Conservation (phyloP, 2,888 invertebrate species). For the Lasioglossum malachurum region DNA sequence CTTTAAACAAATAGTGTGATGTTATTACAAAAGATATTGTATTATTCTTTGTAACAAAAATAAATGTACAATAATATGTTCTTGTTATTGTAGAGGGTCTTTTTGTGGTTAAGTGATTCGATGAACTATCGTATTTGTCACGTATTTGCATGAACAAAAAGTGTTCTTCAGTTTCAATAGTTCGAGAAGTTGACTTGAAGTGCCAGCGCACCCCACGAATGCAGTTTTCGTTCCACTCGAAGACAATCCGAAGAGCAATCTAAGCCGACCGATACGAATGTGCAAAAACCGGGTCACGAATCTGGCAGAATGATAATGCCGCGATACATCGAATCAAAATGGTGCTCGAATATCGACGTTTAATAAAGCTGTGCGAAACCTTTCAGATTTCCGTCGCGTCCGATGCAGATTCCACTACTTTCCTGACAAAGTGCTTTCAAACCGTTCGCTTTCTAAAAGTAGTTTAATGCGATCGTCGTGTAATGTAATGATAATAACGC, state of each 20-base stretch:
- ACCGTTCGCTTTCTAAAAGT: slow-evolving; percentile 10
- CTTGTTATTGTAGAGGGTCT: background rate
- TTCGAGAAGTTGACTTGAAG: background rate
- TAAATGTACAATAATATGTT: background rate
- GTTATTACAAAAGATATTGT: too few relatives aligned
- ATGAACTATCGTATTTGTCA: background rate
- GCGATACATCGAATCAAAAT: slow-evolving; percentile 54
- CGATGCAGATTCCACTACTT: slow-evolving; percentile 38
- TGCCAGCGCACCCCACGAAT: slow-evolving; percentile 3
- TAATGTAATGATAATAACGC: slow-evolving; percentile 23
- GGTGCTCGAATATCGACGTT: slow-evolving; percentile 49
- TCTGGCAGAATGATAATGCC: slow-evolving; percentile 50
- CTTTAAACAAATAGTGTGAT: too few relatives aligned
- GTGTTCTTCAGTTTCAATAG: background rate
- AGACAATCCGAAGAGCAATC: slow-evolving; percentile 50
- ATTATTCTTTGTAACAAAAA: background rate
- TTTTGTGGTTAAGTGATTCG: background rate
- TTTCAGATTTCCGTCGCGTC: slow-evolving; percentile 47
- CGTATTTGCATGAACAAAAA: background rate
- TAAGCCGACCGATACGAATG: slow-evolving; percentile 34
- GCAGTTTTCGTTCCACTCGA: slow-evolving; percentile 62
- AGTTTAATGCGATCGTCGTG: slow-evolving; percentile 23
- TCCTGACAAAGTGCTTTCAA: slow-evolving; percentile 17
- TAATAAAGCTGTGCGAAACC: slow-evolving; percentile 51
- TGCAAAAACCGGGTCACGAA: slow-evolving; percentile 61